These are phyloP conservation scores for Thamnaconus septentrionalis DNA, from an alignment of 2,113 vertebrate genomes.

Conservation along the genomic window DNA sequence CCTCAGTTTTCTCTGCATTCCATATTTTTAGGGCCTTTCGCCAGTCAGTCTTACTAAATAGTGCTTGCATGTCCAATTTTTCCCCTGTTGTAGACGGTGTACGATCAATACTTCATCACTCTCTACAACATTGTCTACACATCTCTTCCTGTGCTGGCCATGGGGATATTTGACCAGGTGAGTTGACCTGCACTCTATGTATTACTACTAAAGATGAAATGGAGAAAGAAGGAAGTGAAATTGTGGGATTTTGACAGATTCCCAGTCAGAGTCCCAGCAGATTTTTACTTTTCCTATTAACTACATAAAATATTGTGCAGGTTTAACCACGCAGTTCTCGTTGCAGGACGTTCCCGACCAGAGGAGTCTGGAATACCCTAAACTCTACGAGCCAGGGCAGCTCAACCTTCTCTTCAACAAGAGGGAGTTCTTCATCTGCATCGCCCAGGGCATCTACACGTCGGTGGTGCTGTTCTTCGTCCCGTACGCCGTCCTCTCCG, in stretches of 20 bases:
- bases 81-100: constrained; percentile 81
- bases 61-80: not conserved
- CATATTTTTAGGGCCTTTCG: too few relatives aligned
- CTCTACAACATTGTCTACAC: constrained; percentile 97
- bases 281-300: too few relatives aligned
- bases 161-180: constrained; percentile 97
- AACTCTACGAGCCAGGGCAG: constrained; percentile 93
- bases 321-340: not conserved
- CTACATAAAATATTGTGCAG: too few relatives aligned
- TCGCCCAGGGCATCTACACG: constrained; percentile 94
- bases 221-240: too few relatives aligned
- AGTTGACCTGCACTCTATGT: constrained; percentile 5
- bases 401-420: constrained; percentile 98
- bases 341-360: constrained; percentile 89
- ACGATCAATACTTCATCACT: constrained; percentile 97
- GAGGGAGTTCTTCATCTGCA: constrained; percentile 96
- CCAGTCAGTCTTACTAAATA: too few relatives aligned
- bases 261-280: too few relatives aligned
- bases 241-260: not conserved
- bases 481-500: constrained; percentile 81
- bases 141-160: constrained; percentile 92
- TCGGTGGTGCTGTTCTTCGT: constrained; percentile 93
- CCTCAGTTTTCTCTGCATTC: too few relatives aligned
- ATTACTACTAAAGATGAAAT: too few relatives aligned
- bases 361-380: constrained; percentile 91